Evolutionary conservation across 2,797 vertebrate genomes (phyloP).

Genomic region (Melanotaenia boesemani): DNA sequence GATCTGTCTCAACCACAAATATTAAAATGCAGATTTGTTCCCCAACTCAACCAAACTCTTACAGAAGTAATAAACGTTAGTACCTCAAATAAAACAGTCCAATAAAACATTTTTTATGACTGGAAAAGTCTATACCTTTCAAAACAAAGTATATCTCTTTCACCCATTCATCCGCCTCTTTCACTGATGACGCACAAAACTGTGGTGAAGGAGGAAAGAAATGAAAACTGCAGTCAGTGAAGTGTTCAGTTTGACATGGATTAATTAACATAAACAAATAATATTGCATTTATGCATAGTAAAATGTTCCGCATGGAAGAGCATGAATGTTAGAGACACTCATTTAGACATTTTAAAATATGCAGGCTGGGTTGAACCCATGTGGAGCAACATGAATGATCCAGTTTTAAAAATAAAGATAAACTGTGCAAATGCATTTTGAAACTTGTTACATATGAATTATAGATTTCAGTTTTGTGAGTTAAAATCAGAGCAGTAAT

Average conservation of each 20-base stretch:
- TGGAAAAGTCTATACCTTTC: slow-evolving; percentile 83
- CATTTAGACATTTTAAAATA: slow-evolving; percentile 61
- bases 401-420: slow-evolving; percentile 49
- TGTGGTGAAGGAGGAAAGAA: slow-evolving; percentile 72
- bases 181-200: slow-evolving; percentile 93
- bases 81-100: background rate
- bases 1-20: background rate
- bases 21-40: background rate
- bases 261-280: slow-evolving; percentile 79
- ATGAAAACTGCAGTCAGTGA: slow-evolving; percentile 65
- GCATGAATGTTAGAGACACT: slow-evolving; percentile 54
- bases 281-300: slow-evolving; percentile 69
- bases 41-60: background rate
- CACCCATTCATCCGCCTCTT: slow-evolving; percentile 96
- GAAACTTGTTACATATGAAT: slow-evolving; percentile 32
- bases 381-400: slow-evolving; percentile 63
- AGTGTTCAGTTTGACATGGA: slow-evolving; percentile 60
- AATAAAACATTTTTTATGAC: slow-evolving; percentile 1
- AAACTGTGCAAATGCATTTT: slow-evolving; percentile 33
- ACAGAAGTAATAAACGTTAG: background rate
- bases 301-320: slow-evolving; percentile 69
- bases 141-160: slow-evolving; percentile 92
- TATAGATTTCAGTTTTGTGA: slow-evolving; percentile 21
- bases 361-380: slow-evolving; percentile 37
- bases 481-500: slow-evolving; percentile 12